These are phyloP conservation scores for Bufo gargarizans DNA, from an alignment of 2,113 vertebrate species.

Conservation along the genomic window DNA sequence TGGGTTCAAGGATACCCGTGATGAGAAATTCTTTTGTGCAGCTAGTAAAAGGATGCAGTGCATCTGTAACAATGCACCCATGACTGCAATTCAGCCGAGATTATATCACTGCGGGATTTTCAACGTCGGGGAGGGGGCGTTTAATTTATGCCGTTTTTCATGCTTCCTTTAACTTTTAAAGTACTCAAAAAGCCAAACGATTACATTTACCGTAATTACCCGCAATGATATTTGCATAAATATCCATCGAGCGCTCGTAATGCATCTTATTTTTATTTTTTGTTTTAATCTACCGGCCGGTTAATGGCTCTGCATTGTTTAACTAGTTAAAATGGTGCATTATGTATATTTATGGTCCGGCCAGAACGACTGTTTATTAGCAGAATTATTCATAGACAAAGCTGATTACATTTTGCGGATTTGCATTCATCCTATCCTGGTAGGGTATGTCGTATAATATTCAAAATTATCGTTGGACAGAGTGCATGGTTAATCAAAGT, in stretches of 20 bases:
- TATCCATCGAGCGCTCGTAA: background rate
- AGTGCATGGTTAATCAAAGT: background rate
- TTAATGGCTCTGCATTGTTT: slow-evolving; percentile 13
- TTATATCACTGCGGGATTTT: background rate
- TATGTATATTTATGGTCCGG: background rate
- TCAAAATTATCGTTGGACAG: background rate
- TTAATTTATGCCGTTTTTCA: slow-evolving; percentile 42
- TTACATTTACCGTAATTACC: slow-evolving; percentile 41
- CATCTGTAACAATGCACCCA: slow-evolving; percentile 55
- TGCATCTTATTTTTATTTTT: background rate
- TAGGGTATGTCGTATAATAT: background rate
- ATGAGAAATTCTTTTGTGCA: slow-evolving; percentile 82
- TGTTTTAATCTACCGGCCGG: background rate
- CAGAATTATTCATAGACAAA: background rate
- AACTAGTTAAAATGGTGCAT: background rate
- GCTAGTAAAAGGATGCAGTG: slow-evolving; percentile 71
- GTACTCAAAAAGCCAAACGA: slow-evolving; percentile 23
- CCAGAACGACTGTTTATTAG: background rate
- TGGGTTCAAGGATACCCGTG: slow-evolving; percentile 82
- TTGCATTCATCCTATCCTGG: background rate
- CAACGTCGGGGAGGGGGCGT: background rate
- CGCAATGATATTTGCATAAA: slow-evolving; percentile 31
- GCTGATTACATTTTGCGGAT: background rate
- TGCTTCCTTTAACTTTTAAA: slow-evolving; percentile 37
- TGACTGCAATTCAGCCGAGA: slow-evolving; percentile 51